Evolutionary conservation across 1,140 invertebrate genomes (phyloP), one percentile per base, ranked within the genome.

Genomic region (Melitaea cinxia): DNA sequence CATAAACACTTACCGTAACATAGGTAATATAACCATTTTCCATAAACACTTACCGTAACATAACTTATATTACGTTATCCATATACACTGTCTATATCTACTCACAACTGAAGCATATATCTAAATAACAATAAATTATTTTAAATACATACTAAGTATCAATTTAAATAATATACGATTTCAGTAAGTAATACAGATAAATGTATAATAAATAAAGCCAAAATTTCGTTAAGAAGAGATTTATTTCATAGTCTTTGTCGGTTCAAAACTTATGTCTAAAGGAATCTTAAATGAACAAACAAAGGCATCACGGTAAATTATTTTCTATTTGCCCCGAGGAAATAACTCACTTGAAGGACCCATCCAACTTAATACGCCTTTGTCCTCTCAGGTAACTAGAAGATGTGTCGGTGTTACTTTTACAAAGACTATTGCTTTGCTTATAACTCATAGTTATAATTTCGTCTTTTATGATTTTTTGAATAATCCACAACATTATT

Each of bases 221-320:
- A 47, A 3, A 21, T 12, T 4, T 23, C 42, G 10, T 12, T 47
- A n/a, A 23, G 0, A 12, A 0, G 14, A 47, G 19, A 47, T 23
- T 47, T 42, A 17, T 7, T 42, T 47, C 19, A 10, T 12, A 23
- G 7, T 23, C 19, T 47, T 55, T 37, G 56, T 66, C 56, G 56
- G 64, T 42, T 47, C 49, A 37, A n/a, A 45, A 60, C 50, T 60
- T 55, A 58, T 26, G 59, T 42, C 30, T 53, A 65, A 60, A 50
- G 53, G 58, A 56, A 70, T 60, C 59, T 56, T 50, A 57, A 56
- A 61, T 52, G 68, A 58, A 58, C 62, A 65, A 78, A 84, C 80
- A 87, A 87, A 87, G 73, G 74, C 65, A 77, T 75, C 81, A 83
- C 81, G 69, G 77, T 82, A 85, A 81, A 83, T 83, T 80, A 82